These are phyloP conservation scores for Melanocharis versteri DNA, from an alignment of 2,113 vertebrate species.

Conservation along the genomic window DNA sequence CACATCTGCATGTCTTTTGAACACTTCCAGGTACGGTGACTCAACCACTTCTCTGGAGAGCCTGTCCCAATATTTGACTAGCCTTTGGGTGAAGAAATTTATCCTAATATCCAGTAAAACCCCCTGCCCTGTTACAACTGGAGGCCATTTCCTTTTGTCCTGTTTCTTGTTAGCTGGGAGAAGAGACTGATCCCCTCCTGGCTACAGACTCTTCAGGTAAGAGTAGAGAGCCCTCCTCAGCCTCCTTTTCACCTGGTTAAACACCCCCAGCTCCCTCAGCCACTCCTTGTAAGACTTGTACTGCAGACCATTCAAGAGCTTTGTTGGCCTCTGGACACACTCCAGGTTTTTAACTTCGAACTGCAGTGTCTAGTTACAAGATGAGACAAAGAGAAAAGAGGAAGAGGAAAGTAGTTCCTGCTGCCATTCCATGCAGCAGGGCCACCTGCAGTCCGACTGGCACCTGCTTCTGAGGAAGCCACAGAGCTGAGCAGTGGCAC, in stretches of 20 bases:
- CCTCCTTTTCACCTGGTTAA: neutral
- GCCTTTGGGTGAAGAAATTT: neutral
- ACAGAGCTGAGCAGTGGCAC: neutral
- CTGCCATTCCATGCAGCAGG: rapidly evolving
- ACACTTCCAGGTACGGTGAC: neutral
- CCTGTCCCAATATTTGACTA: neutral
- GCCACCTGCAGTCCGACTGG: rapidly evolving
- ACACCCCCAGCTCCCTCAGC: neutral
- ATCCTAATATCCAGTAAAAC: neutral
- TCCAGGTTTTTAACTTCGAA: neutral
- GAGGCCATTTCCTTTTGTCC: neutral
- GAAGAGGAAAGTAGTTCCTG: neutral
- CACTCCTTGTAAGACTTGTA: neutral
- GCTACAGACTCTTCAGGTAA: neutral
- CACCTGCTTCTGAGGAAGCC: rapidly evolving
- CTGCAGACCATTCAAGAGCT: neutral
- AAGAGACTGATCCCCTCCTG: neutral
- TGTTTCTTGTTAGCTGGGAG: neutral
- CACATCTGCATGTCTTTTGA: neutral
- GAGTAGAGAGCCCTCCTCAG: neutral
- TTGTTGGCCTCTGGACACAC: neutral
- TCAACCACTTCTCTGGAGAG: neutral
- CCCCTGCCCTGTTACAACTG: rapidly evolving
- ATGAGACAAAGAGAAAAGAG: neutral
- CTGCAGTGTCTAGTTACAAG: neutral